Percentiles rank a stretch among this genome's conserved stretches.
Evolutionary conservation across 2,888 invertebrate species (phyloP).

Genomic region (Nemotelus nigrinus): DNA sequence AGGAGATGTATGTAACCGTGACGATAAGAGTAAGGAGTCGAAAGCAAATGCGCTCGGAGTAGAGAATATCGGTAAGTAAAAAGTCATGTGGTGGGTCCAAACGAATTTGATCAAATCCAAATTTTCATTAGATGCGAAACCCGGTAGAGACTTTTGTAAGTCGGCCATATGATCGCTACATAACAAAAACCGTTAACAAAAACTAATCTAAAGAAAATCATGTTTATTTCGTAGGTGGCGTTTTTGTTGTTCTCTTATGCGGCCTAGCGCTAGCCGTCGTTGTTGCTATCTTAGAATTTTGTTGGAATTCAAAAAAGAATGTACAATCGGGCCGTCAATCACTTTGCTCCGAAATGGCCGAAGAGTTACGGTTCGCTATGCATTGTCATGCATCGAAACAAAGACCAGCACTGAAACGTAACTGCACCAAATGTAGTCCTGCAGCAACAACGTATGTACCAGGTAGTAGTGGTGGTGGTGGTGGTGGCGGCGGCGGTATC

Average conservation of each 20-base stretch:
- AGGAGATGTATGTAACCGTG: constrained; percentile 88
- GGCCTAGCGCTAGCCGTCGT: constrained; percentile 91
- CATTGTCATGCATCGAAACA: constrained; percentile 85
- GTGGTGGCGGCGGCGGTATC: constrained; percentile 45
- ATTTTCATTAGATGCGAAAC: not conserved
- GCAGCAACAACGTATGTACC: constrained; percentile 73
- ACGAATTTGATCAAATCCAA: not conserved
- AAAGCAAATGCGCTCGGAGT: constrained; percentile 90
- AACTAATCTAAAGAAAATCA: not conserved
- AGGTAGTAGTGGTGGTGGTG: constrained; percentile 44
- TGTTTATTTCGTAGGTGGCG: constrained; percentile 75
- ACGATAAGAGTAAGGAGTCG: constrained; percentile 88
- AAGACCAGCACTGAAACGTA: constrained; percentile 80
- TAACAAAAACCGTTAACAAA: too few relatives aligned
- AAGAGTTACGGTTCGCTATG: constrained; percentile 91
- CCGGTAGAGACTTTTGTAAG: too few relatives aligned
- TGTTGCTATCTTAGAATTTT: constrained; percentile 93
- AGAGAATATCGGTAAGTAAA: constrained; percentile 79
- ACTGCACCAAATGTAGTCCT: constrained; percentile 74
- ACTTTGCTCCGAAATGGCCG: constrained; percentile 92
- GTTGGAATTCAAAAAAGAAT: constrained; percentile 92
- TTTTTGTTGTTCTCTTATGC: constrained; percentile 94
- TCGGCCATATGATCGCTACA: too few relatives aligned
- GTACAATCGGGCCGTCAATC: constrained; percentile 86
- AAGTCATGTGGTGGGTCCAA: not conserved